These are phyloP conservation scores for Ciconia stormi DNA, from an alignment of 2,113 vertebrate genomes.

Conservation along the genomic window DNA sequence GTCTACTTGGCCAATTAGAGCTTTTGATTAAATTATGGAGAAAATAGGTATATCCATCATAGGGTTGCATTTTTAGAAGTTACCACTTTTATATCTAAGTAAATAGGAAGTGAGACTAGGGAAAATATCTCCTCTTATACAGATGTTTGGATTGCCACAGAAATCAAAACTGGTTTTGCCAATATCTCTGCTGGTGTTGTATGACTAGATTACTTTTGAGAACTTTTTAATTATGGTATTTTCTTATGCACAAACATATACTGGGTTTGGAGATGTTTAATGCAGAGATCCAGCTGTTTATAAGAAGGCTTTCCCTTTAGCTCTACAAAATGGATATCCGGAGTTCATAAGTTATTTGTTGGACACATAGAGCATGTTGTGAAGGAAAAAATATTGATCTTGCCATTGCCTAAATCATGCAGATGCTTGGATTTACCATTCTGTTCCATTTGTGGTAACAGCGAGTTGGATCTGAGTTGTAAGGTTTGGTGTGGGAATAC, in stretches of 20 bases:
- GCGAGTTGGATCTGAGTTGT: background rate
- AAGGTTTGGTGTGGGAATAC: background rate
- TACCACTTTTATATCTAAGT: background rate
- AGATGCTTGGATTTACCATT: background rate
- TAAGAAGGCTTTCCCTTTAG: background rate
- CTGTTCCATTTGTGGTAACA: background rate
- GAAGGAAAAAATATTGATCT: background rate
- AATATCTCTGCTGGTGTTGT: background rate
- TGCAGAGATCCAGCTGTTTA: background rate
- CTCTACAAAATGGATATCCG: background rate
- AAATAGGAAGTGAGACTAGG: background rate
- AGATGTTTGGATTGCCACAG: background rate
- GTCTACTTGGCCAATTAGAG: background rate
- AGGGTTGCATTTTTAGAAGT: background rate
- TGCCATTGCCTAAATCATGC: background rate
- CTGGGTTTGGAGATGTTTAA: background rate
- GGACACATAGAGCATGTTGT: background rate
- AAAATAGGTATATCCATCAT: background rate
- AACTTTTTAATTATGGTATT: background rate
- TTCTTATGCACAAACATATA: background rate
- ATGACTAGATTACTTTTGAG: background rate
- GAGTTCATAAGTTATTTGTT: background rate
- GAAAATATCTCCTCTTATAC: accelerated
- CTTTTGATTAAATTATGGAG: background rate
- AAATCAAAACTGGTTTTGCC: background rate